Evolutionary conservation across 2,113 vertebrate genomes (phyloP), one percentile per base, ranked within the genome.

Genomic region (Misgurnus mizolepis): DNA sequence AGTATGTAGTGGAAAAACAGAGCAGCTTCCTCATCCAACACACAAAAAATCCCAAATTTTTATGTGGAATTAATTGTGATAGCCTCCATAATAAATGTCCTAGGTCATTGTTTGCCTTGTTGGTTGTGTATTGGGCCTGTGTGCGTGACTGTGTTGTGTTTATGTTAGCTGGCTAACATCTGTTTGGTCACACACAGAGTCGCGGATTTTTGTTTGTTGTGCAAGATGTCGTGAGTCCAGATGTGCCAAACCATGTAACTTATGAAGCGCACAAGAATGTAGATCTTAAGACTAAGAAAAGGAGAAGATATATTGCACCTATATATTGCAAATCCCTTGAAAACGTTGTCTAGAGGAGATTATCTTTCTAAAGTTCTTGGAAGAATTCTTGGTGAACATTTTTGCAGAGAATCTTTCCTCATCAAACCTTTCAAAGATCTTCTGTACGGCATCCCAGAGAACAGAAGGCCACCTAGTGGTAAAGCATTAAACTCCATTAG

Each of bases 1-100:
- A 84, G 69, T 85, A 88, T 88, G 80, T 71, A 15, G 67, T 53
- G 73, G 64, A 80, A 85, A 82, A 85, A 82, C 82, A 85, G 49
- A 67, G 73, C 65, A 76, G 66, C 60, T 82, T 83, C 79, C 79
- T 85, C 18, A 5, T 34, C 27, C 27, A 34, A 34, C 27, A 34
- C 27, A 34, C 27, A 34, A 34, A 34, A 34, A 34, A 34, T 34
- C 27, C 27, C 27, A 2, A 1, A 22, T 62, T 79, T 81, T 45
- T 7, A 67, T 65, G 64, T 14, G 68, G 50, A 71, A 49, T 60
- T 45, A 55, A 77, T 80, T 49, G 76, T 72, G 27, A 2, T 65
- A 64, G 39, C 14, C 12, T 71, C 49, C 10, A n/a, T 50, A 40
- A 68, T 78, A 5, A 41, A 72, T 34, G 60, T 22, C 40, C 43